Percentiles rank a stretch among this genome's conserved stretches.
Evolutionary conservation across 1,140 invertebrate species (phyloP).

Genomic region (Gryllus bimaculatus): DNA sequence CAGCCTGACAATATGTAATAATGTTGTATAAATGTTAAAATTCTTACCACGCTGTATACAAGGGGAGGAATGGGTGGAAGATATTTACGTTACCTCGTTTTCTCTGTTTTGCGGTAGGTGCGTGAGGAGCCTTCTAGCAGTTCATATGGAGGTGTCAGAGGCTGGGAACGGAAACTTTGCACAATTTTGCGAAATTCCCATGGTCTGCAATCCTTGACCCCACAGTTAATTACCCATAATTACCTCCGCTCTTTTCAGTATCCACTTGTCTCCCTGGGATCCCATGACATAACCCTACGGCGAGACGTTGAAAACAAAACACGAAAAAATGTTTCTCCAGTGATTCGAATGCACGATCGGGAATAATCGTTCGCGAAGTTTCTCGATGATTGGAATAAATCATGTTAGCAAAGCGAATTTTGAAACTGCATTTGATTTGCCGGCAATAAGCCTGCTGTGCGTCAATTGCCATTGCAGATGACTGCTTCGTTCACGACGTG

Average conservation of each 20-base stretch:
- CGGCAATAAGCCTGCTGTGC: not conserved
- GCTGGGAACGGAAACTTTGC: not conserved
- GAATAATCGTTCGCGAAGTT: not conserved
- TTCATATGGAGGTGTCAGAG: not conserved
- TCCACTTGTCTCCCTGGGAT: not conserved
- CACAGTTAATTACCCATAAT: not conserved
- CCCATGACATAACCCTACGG: not conserved
- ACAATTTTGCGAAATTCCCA: not conserved
- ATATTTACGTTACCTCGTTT: too few relatives aligned
- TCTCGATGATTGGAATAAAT: not conserved
- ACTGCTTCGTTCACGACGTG: not conserved
- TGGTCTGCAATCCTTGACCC: not conserved
- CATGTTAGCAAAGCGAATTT: not conserved
- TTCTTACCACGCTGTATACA: too few relatives aligned
- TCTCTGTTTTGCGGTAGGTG: too few relatives aligned
- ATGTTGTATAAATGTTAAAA: too few relatives aligned
- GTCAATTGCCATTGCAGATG: slow-evolving; percentile 1
- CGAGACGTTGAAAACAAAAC: not conserved
- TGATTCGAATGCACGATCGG: not conserved
- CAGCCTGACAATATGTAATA: too few relatives aligned
- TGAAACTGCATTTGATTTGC: not conserved
- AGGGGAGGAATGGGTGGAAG: too few relatives aligned
- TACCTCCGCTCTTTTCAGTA: not conserved
- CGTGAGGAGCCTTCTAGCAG: too few relatives aligned
- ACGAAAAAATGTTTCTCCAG: not conserved